Evolutionary conservation across 2,113 vertebrate genomes (phyloP).

Genomic region (Papio anubis): DNA sequence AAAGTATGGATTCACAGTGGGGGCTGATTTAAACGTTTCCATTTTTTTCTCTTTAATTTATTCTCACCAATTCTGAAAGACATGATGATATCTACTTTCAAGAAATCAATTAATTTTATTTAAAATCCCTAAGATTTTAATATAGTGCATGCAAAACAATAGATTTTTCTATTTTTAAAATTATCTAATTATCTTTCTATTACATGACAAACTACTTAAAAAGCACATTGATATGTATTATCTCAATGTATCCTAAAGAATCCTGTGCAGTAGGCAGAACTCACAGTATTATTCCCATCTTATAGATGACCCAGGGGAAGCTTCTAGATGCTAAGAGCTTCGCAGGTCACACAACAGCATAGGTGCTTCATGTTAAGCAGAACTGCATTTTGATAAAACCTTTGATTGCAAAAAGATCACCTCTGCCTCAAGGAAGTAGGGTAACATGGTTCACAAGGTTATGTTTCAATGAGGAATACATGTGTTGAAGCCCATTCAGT

Average conservation of each 20-base stretch:
- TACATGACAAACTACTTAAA: background rate
- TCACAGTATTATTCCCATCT: background rate
- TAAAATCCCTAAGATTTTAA: background rate
- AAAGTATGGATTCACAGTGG: background rate
- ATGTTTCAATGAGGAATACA: background rate
- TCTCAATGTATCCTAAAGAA: background rate
- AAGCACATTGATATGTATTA: background rate
- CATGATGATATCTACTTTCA: background rate
- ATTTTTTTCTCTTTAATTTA: background rate
- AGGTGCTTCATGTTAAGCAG: background rate
- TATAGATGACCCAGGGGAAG: background rate
- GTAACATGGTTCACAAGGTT: fast-evolving
- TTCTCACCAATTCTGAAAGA: background rate
- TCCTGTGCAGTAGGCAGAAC: background rate
- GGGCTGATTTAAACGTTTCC: background rate
- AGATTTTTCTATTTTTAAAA: background rate
- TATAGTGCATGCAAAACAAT: background rate
- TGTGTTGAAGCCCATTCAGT: background rate
- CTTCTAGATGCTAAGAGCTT: background rate
- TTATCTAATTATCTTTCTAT: background rate
- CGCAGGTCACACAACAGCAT: background rate
- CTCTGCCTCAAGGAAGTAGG: background rate
- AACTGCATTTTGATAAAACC: background rate
- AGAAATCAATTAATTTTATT: background rate
- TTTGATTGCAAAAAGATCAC: background rate